A percentile compares a stretch with the other conserved stretches of the same genome.
phyloP scores from a whole-genome alignment of 2,888 invertebrate species.

The Tetragonisca angustula region DNA sequence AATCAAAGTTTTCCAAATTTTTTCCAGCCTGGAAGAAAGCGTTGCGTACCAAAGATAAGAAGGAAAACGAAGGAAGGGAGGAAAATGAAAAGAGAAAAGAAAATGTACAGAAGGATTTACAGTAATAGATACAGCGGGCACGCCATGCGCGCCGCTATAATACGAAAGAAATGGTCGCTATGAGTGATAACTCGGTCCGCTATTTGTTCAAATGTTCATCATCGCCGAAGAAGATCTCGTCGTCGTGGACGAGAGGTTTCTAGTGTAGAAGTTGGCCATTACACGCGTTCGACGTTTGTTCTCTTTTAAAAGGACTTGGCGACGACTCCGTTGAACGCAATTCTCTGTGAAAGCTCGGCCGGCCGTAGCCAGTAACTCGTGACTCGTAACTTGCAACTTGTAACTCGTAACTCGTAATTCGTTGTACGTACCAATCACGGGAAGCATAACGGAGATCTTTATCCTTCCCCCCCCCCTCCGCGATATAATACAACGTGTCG shows the following conservation, averaged over 20 bases:
- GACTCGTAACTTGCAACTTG: slow-evolving; percentile 16
- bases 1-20: neutral
- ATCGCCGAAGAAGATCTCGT: slow-evolving; percentile 53
- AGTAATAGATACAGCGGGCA: neutral
- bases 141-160: slow-evolving; percentile 10
- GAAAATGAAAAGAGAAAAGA: neutral
- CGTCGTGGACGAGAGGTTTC: slow-evolving; percentile 37
- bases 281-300: slow-evolving; percentile 69
- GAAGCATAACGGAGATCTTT: slow-evolving; percentile 19
- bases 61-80: neutral
- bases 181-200: slow-evolving; percentile 45
- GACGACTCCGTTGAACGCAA: slow-evolving; percentile 66
- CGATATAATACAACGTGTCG: neutral
- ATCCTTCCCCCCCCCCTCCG: neutral
- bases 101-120: neutral
- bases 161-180: slow-evolving; percentile 52
- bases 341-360: slow-evolving; percentile 67
- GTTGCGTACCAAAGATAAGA: neutral
- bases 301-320: slow-evolving; percentile 76
- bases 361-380: slow-evolving; percentile 61
- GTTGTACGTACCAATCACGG: slow-evolving; percentile 29
- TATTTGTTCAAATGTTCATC: slow-evolving; percentile 59
- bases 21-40: neutral
- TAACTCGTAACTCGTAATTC: slow-evolving; percentile 25
- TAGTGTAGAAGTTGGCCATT: slow-evolving; percentile 68